Percentiles rank a stretch among this genome's conserved stretches.
These are phyloP conservation scores for Zingel zingel DNA, from an alignment of 2,113 vertebrate species.

Conservation along the genomic window DNA sequence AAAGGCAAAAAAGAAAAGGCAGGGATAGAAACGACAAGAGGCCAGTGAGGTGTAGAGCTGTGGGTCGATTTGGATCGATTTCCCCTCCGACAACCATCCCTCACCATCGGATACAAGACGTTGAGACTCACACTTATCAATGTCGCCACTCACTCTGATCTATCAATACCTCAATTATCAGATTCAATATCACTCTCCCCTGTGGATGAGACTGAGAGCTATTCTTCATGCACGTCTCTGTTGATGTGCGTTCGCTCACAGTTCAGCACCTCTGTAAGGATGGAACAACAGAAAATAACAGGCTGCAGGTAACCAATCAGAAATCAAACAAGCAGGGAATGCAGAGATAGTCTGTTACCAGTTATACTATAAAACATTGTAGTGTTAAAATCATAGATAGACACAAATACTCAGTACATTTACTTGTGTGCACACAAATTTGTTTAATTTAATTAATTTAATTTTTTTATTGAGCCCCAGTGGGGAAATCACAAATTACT, in stretches of 20 bases:
- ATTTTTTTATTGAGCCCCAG: too few species aligned
- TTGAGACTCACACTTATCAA: slow-evolving; percentile 74
- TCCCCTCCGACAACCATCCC: slow-evolving; percentile 59
- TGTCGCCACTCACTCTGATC: slow-evolving; percentile 62
- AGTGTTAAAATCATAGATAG: neutral
- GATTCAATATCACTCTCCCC: slow-evolving; percentile 61
- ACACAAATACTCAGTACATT: neutral
- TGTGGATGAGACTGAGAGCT: slow-evolving; percentile 29
- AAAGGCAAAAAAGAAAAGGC: slow-evolving; percentile 5
- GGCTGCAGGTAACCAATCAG: neutral
- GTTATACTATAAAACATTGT: neutral
- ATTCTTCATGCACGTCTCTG: slow-evolving; percentile 45
- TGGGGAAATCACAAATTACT: too few species aligned
- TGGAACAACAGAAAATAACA: slow-evolving; percentile 12
- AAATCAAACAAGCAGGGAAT: neutral
- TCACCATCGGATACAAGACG: slow-evolving; percentile 53
- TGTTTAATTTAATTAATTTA: too few species aligned
- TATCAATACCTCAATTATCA: slow-evolving; percentile 76
- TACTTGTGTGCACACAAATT: too few species aligned
- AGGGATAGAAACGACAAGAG: slow-evolving; percentile 4
- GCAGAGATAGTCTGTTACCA: neutral
- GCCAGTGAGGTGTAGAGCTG: slow-evolving; percentile 46
- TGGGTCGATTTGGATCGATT: slow-evolving; percentile 63
- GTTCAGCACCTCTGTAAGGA: slow-evolving; percentile 15
- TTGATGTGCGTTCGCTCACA: slow-evolving; percentile 30